A percentile compares a stretch with the other conserved stretches of the same genome.
phyloP scores from a whole-genome alignment of 2,888 invertebrate genomes.

The Horisme vitalbata region DNA sequence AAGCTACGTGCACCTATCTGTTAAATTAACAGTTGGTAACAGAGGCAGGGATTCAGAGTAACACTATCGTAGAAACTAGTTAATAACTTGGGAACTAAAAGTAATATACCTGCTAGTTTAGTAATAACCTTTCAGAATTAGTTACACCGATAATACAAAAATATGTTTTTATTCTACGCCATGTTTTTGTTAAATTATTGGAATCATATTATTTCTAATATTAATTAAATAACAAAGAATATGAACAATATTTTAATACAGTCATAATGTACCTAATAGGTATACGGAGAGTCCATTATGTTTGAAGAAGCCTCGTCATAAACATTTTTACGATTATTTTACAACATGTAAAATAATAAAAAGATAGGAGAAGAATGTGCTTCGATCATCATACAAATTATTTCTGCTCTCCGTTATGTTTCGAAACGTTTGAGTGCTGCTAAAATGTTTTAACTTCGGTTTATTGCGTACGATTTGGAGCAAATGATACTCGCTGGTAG shows the following conservation, averaged over 20 bases:
- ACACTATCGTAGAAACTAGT: too few species aligned
- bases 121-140: too few species aligned
- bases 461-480: constrained; percentile 15
- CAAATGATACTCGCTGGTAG: constrained; percentile 1
- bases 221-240: constrained; percentile 7
- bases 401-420: constrained; percentile 14
- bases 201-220: too few species aligned
- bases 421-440: constrained; percentile 16
- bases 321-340: constrained; percentile 20
- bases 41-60: too few species aligned
- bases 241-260: neutral
- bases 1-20: too few species aligned
- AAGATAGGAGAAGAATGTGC: constrained; percentile 13
- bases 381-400: constrained; percentile 18
- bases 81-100: too few species aligned
- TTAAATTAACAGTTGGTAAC: too few species aligned
- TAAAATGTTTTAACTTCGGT: constrained; percentile 2
- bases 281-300: constrained; percentile 8
- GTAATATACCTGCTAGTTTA: too few species aligned
- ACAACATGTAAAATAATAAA: constrained; percentile 14
- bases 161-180: too few species aligned
- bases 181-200: too few species aligned
- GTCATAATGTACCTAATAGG: too few species aligned
- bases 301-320: constrained; percentile 11
- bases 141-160: too few species aligned